A percentile compares a stretch with the other conserved stretches of the same genome.
Evolutionary conservation across 2,797 vertebrate genomes (phyloP).

Genomic region (Spondyliosoma cantharus): DNA sequence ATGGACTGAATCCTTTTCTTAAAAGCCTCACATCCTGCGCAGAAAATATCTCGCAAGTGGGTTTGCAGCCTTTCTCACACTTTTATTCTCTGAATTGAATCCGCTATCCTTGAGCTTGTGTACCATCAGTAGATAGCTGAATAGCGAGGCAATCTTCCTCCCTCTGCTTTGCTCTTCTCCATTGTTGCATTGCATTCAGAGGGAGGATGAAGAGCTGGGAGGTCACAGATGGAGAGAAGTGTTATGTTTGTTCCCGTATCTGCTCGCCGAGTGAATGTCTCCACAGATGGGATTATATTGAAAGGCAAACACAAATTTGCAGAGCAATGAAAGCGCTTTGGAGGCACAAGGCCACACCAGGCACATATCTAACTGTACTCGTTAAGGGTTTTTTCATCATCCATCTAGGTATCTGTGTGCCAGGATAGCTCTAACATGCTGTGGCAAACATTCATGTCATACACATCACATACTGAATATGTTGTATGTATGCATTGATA

Average conservation of each 20-base stretch:
- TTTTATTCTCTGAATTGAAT: slow-evolving; percentile 66
- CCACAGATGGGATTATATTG: slow-evolving; percentile 77
- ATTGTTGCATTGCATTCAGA: slow-evolving; percentile 75
- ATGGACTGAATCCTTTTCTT: slow-evolving; percentile 5
- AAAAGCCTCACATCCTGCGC: slow-evolving; percentile 23
- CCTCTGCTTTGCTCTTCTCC: slow-evolving; percentile 65
- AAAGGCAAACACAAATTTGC: slow-evolving; percentile 74
- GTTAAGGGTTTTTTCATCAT: slow-evolving; percentile 47
- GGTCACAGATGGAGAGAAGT: slow-evolving; percentile 82
- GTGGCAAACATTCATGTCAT: slow-evolving; percentile 15
- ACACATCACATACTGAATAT: slow-evolving; percentile 9
- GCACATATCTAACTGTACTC: slow-evolving; percentile 62
- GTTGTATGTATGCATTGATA: background rate
- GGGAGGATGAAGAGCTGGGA: slow-evolving; percentile 73
- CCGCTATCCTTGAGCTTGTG: slow-evolving; percentile 77
- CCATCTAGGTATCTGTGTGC: slow-evolving; percentile 33
- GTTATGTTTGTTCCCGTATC: slow-evolving; percentile 77
- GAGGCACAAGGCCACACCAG: slow-evolving; percentile 71
- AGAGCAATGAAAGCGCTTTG: slow-evolving; percentile 68
- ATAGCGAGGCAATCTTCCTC: slow-evolving; percentile 74
- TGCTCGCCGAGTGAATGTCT: slow-evolving; percentile 73
- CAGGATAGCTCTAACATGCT: slow-evolving; percentile 22
- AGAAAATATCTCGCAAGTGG: slow-evolving; percentile 49
- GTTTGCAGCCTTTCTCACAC: slow-evolving; percentile 56
- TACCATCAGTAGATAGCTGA: slow-evolving; percentile 70